Evolutionary conservation across 1,140 invertebrate genomes (phyloP).

Genomic region (Babylonia areolata): DNA sequence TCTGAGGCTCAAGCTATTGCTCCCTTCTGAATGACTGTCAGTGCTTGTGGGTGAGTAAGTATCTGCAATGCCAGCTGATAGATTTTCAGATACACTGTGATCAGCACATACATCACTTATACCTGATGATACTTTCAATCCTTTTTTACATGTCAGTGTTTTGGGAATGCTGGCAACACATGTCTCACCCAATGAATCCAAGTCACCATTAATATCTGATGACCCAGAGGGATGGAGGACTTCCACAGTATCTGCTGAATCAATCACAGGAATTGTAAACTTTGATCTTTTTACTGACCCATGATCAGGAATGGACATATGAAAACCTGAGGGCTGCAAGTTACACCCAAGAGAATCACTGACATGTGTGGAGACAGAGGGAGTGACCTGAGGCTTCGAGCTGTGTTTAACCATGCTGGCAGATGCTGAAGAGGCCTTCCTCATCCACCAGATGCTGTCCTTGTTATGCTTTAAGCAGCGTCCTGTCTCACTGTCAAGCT

Average conservation of each 20-base stretch:
- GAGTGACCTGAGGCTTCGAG: background rate
- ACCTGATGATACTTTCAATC: background rate
- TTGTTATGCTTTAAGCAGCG: background rate
- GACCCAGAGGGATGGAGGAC: background rate
- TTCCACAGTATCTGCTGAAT: background rate
- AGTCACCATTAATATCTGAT: too few species aligned
- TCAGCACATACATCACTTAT: background rate
- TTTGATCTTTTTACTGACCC: background rate
- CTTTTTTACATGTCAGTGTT: too few species aligned
- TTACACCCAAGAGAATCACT: background rate
- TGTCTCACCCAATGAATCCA: too few species aligned
- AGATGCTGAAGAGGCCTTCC: background rate
- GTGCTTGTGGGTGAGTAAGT: background rate
- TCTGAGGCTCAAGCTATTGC: background rate
- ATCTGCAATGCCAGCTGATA: background rate
- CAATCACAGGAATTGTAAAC: background rate
- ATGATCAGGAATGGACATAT: background rate
- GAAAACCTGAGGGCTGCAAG: background rate
- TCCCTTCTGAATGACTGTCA: background rate
- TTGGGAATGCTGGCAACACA: too few species aligned
- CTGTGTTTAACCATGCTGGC: background rate
- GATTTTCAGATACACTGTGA: background rate
- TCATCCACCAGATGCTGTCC: conserved; percentile 3
- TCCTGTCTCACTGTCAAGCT: background rate
- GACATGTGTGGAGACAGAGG: background rate